phyloP scores from a whole-genome alignment of 2,797 vertebrate species.

The Salarias fasciatus region DNA sequence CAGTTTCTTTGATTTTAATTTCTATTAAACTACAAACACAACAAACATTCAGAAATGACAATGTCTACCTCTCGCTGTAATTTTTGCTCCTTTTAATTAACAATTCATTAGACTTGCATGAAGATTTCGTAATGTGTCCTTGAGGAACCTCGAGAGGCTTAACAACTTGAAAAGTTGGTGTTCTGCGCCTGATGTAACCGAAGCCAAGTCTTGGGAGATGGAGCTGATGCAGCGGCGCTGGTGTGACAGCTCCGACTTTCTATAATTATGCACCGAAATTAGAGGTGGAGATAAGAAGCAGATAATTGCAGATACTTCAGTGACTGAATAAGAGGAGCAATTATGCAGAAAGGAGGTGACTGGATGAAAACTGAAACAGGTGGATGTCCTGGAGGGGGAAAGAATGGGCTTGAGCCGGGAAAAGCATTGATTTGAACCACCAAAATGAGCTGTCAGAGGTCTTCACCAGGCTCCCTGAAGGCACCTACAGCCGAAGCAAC shows the following conservation, averaged over 20 bases:
- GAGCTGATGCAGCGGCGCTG: constrained; percentile 14
- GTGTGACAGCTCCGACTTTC: constrained; percentile 25
- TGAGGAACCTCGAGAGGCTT: constrained; percentile 22
- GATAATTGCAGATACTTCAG: constrained; percentile 7
- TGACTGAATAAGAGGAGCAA: constrained; percentile 12
- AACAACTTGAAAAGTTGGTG: constrained; percentile 9
- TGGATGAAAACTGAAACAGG: constrained; percentile 13
- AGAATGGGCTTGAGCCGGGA: neutral
- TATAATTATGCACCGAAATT: constrained; percentile 25
- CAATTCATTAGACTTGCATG: constrained; percentile 32
- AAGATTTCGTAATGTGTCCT: constrained; percentile 54
- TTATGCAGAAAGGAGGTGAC: neutral
- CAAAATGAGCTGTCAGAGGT: constrained; percentile 30
- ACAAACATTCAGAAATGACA: too few species aligned
- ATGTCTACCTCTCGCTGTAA: neutral
- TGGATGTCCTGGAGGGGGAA: neutral
- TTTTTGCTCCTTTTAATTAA: constrained; percentile 12
- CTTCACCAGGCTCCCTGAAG: constrained; percentile 8
- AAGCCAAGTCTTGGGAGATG: constrained; percentile 30
- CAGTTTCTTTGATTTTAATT: too few species aligned
- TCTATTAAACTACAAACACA: too few species aligned
- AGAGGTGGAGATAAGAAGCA: constrained; percentile 10
- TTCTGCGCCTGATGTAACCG: constrained; percentile 49
- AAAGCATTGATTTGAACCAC: neutral
- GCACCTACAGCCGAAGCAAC: constrained; percentile 2